Evolutionary conservation across 2,888 invertebrate genomes (phyloP).

Genomic region (Agriopis marginaria): DNA sequence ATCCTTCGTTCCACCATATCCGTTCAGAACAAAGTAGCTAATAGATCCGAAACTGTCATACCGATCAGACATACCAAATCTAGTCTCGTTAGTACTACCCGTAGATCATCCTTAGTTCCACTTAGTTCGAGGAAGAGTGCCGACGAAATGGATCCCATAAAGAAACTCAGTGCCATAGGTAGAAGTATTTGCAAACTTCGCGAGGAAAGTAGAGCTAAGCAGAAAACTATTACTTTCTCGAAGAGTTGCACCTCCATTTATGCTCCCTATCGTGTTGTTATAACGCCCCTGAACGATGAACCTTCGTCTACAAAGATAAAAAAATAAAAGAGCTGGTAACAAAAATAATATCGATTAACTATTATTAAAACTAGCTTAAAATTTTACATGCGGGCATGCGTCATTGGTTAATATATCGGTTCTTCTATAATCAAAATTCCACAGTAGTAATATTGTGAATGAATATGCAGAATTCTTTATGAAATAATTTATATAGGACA

Average conservation of each 20-base stretch:
- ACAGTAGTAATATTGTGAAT: no score
- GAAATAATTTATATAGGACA: no score
- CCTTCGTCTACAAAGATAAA: slow-evolving; percentile 56
- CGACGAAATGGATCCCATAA: slow-evolving; percentile 69
- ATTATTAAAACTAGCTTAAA: not conserved
- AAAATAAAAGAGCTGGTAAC: slow-evolving; percentile 40
- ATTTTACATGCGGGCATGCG: not conserved
- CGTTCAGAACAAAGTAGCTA: slow-evolving; percentile 73
- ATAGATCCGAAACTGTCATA: slow-evolving; percentile 61
- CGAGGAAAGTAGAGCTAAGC: slow-evolving; percentile 68
- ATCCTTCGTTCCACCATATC: slow-evolving; percentile 81
- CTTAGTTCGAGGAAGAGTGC: slow-evolving; percentile 61
- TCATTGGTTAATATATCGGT: no score
- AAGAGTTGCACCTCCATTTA: slow-evolving; percentile 78
- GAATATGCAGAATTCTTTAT: no score
- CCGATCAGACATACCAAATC: slow-evolving; percentile 72
- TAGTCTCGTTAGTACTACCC: slow-evolving; percentile 58
- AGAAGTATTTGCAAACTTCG: slow-evolving; percentile 76
- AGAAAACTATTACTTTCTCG: slow-evolving; percentile 72
- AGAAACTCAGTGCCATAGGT: slow-evolving; percentile 79
- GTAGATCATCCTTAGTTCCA: slow-evolving; percentile 60
- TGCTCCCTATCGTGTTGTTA: slow-evolving; percentile 72
- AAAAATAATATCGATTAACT: not conserved
- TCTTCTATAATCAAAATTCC: no score
- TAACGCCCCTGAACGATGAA: slow-evolving; percentile 71